phyloP scores from a whole-genome alignment of 2,797 vertebrate species.

The Glossophaga mutica region DNA sequence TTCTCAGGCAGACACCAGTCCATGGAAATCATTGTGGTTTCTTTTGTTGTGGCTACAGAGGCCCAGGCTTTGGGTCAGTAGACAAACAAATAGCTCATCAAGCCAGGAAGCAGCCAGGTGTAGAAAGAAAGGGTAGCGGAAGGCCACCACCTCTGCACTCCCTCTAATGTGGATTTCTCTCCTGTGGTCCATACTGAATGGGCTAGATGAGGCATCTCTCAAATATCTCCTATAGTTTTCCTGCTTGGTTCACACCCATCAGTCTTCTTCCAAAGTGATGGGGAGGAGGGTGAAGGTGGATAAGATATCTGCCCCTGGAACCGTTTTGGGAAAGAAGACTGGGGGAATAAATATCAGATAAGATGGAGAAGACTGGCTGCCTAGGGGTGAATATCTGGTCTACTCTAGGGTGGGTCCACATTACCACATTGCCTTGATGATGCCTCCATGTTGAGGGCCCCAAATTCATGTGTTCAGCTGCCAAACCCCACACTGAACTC shows the following conservation, averaged over 20 bases:
- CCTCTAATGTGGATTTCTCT: not conserved
- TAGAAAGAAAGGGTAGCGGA: not conserved
- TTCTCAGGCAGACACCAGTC: not conserved
- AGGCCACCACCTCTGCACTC: not conserved
- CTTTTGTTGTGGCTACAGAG: constrained; percentile 39
- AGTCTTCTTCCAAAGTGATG: not conserved
- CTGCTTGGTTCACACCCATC: not conserved
- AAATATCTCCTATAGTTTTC: not conserved
- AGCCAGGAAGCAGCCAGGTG: constrained; percentile 17
- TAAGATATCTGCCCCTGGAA: not conserved
- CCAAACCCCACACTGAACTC: not conserved
- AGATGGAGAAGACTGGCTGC: not conserved
- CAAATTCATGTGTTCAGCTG: not conserved
- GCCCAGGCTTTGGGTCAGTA: constrained; percentile 27
- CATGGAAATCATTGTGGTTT: not conserved
- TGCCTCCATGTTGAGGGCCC: not conserved
- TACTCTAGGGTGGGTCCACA: not conserved
- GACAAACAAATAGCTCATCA: constrained; percentile 32
- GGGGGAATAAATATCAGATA: not conserved
- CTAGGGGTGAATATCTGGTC: too few relatives aligned
- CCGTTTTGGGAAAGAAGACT: not conserved
- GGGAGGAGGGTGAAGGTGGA: not conserved
- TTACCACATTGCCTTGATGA: not conserved
- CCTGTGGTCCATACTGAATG: not conserved
- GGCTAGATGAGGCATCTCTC: not conserved